Base-by-base conservation (phyloP, 2,113 vertebrate genomes). In the Micronycteris hirsuta region DNA sequence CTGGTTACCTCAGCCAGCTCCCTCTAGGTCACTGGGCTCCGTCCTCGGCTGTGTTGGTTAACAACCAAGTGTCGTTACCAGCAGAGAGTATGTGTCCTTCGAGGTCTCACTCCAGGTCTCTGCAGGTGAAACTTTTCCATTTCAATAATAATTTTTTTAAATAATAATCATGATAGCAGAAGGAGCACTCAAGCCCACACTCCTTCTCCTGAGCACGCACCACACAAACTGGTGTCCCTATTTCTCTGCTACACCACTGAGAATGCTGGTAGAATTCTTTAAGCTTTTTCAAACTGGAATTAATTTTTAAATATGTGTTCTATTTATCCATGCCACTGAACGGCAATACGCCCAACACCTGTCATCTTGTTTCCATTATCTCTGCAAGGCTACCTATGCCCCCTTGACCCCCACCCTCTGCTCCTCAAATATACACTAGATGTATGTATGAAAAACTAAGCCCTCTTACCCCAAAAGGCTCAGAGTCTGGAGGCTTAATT, bases 1-100 rank as follows among this genome's bases (percentile, higher is more conserved):
- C 16, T 89, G 71, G 86, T 95, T 97, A 96, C 96, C 94, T 97
- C 77, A 47, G 94, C 95, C 85, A 86, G 92, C 61, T 97, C 92
- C 91, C 97, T 97, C 70, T 81, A 94, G 95, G 86, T 89, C 85
- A 63, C 86, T 20, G 47, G 76, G 63, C 76, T 61, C 43, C 7
- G 68, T 89, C 93, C 91, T 94, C 43, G 74, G 85, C 89, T 97
- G 56, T 85, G 95, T 85, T 97, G 94, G 86, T 95, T 97, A 95
- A 94, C 91, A 96, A 97, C 91, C 86, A 97, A 89, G 54, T 74
- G 91, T 87, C 0, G 19, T 97, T 96, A 89, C 91, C 93, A 86
- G 24, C 17, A 5, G 68, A 90, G 61, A 45, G 33, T 61, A 91
- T 63, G 52, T 76, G 89, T 89, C 96, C 94, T 95, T 86, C 9